Conservation (phyloP, 1,140 invertebrate genomes). For the Papilio dardanus region DNA sequence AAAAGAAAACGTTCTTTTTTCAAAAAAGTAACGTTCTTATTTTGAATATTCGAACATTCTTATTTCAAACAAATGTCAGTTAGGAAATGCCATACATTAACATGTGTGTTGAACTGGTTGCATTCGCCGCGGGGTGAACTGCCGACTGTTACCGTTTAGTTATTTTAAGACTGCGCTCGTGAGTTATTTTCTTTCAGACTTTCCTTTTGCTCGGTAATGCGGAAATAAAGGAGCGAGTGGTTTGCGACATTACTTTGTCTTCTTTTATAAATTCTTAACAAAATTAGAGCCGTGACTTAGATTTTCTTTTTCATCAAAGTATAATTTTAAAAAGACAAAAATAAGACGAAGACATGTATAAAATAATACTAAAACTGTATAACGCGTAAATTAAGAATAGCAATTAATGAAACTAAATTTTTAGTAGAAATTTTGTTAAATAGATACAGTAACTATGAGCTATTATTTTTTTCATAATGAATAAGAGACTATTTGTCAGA, state of each 20-base stretch:
- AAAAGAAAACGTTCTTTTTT: background rate
- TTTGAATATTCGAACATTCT: too few relatives aligned
- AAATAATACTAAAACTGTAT: background rate
- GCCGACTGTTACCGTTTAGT: slow-evolving; percentile 31
- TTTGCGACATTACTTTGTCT: slow-evolving; percentile 26
- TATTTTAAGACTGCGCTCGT: slow-evolving; percentile 36
- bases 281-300: background rate
- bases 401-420: background rate
- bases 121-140: slow-evolving; percentile 22
- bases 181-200: slow-evolving; percentile 30
- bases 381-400: background rate
- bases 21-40: background rate
- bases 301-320: background rate
- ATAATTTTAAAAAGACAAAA: slow-evolving; percentile 30
- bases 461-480: too few relatives aligned
- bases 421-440: background rate
- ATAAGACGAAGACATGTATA: background rate
- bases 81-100: slow-evolving; percentile 27
- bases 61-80: background rate
- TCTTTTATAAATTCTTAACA: slow-evolving; percentile 9
- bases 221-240: slow-evolving; percentile 32
- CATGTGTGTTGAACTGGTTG: slow-evolving; percentile 15
- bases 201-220: slow-evolving; percentile 35
- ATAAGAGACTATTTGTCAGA: too few relatives aligned
- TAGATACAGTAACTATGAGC: too few relatives aligned